A percentile compares a stretch with the other conserved stretches of the same genome.
Evolutionary conservation across 30 jellyfish, hydroid and myxozoan genomes (phyloP).

Genomic region (Thelohanellus kitauei): DNA sequence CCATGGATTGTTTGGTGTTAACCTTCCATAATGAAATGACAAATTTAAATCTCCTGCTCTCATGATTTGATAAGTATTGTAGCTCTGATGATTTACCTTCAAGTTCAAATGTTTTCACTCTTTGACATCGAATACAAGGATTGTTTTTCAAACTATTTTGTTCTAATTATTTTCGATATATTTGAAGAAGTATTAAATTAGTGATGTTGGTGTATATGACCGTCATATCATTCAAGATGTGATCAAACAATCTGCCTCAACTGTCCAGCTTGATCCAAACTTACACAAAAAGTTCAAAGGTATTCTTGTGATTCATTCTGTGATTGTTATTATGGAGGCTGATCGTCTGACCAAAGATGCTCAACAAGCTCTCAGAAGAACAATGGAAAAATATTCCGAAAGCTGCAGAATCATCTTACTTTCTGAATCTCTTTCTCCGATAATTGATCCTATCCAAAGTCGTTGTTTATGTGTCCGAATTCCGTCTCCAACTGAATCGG

Average conservation of each 20-base stretch:
- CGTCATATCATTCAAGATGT: slow-evolving; percentile 84
- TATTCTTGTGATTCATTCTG: slow-evolving; percentile 6
- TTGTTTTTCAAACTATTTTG: no score
- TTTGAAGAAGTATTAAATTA: no score
- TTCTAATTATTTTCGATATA: no score
- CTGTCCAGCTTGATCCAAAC: slow-evolving; percentile 52
- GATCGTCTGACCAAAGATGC: slow-evolving; percentile 83
- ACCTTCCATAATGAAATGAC: no score
- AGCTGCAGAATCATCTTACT: slow-evolving; percentile 52
- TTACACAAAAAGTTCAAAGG: slow-evolving; percentile 77
- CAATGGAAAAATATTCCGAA: slow-evolving; percentile 84
- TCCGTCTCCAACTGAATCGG: slow-evolving; percentile 94
- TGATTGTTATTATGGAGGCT: slow-evolving; percentile 56
- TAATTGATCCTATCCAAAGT: slow-evolving; percentile 83
- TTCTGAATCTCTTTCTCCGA: slow-evolving; percentile 64
- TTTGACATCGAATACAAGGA: no score
- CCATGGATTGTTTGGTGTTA: no score
- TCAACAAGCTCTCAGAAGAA: slow-evolving; percentile 85
- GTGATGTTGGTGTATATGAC: slow-evolving; percentile 93
- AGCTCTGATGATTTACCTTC: no score
- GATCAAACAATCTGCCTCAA: slow-evolving; percentile 60
- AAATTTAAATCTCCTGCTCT: no score
- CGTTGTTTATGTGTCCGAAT: slow-evolving; percentile 66
- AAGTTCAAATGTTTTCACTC: no score
- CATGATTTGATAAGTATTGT: no score